Evolutionary conservation across 1,140 invertebrate genomes (phyloP).

Genomic region (Cydia amplana): DNA sequence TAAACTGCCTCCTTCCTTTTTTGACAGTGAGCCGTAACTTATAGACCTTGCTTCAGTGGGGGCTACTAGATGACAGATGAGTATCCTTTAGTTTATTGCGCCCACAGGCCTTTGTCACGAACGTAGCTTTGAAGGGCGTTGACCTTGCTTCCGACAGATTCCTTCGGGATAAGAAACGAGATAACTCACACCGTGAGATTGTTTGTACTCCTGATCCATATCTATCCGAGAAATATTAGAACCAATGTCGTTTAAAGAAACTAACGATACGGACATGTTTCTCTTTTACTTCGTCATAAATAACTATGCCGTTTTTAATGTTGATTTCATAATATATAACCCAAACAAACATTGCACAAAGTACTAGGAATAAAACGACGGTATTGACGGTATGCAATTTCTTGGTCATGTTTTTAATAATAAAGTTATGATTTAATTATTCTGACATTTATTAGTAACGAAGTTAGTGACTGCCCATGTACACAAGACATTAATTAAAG

Average conservation of each 20-base stretch:
- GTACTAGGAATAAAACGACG: background rate
- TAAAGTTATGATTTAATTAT: conserved; percentile 17
- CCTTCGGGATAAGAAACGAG: conserved; percentile 52
- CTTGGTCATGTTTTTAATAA: conserved; percentile 5
- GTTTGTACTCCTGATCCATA: conserved; percentile 56
- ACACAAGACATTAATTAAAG: conserved; percentile 2
- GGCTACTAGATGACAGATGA: conserved; percentile 70
- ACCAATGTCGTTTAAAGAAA: conserved; percentile 45
- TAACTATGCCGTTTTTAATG: background rate
- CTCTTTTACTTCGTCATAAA: background rate
- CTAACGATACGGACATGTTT: background rate
- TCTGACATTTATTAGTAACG: conserved; percentile 6
- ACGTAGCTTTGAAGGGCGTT: conserved; percentile 61
- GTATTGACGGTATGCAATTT: background rate
- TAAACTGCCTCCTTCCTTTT: conserved; percentile 55
- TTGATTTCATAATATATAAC: conserved; percentile 16
- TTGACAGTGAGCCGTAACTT: conserved; percentile 68
- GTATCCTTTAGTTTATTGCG: conserved; percentile 65
- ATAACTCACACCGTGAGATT: conserved; percentile 57
- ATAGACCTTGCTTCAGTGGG: conserved; percentile 56
- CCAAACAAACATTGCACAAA: background rate
- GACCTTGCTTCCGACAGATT: conserved; percentile 57
- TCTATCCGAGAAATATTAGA: conserved; percentile 50
- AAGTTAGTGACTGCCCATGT: conserved; percentile 12
- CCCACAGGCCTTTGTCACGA: conserved; percentile 52